Base-by-base conservation (phyloP, 2,797 vertebrate genomes). In the Apodemus agrarius region DNA sequence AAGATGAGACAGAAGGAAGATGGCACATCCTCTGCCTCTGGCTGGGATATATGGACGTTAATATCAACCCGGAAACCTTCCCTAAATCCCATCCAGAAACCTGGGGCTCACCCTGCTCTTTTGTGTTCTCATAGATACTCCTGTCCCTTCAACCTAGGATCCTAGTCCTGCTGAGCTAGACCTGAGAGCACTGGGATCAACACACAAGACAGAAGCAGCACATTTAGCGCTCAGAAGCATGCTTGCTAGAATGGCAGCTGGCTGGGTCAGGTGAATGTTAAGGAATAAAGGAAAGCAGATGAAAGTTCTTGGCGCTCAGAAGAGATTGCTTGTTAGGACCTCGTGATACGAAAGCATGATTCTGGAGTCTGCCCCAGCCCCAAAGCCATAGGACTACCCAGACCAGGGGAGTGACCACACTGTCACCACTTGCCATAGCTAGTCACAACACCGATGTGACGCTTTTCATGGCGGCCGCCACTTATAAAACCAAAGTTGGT, bases 401-500 rank as follows among this genome's bases (percentile, higher is more conserved):
- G 12, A 31, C 61, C 34, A 24, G n/a, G 21, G 43, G 76, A 31
- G 43, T 3, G 19, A 21, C 46, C 24, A 31, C 65, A 57, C 3
- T 8, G 31, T 0, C 19, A n/a, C 29, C 92, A 98, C 99, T 98
- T 97, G 99, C 99, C 99, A 0, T 99, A 99, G 98, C 99, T 99
- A 63, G 99, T 98, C 95, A 99, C 98, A 69, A 99, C 96, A 0
- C 99, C 90, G 95, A 97, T 98, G 98, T 99, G 99, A 1, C 98
- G 98, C 0, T 98, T 98, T 31, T 98, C 96, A n/a, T 98, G 91
- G 0, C 98, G 34, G 0, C 99, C 99, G 22, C 99, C 99, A 0
- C 98, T 99, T 98, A 99, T 99, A 97, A 99, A 99, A 67, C 99
- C 99, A 22, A 99, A 99, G 97, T 99, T 99, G 97, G 99, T 99